A percentile compares a stretch with the other conserved stretches of the same genome.
These are phyloP conservation scores for Craseonycteris thonglongyai DNA, from an alignment of 2,113 vertebrate genomes.

Conservation along the genomic window DNA sequence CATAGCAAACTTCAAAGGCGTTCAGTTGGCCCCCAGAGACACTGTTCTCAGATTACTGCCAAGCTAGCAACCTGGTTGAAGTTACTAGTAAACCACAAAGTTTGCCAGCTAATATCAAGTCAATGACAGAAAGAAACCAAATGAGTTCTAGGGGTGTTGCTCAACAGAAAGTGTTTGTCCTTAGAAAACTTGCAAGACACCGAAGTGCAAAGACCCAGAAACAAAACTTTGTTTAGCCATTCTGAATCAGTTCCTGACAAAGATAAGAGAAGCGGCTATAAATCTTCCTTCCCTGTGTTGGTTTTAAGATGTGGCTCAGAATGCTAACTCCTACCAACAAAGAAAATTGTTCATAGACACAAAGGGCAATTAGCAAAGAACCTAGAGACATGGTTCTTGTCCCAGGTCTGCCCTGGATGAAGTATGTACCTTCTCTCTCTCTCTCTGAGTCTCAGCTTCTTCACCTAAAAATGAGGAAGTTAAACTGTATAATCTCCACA, in stretches of 20 bases:
- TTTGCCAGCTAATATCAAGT: background rate
- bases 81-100: background rate
- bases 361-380: background rate
- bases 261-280: background rate
- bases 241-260: background rate
- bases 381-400: background rate
- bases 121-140: background rate
- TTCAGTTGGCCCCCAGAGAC: background rate
- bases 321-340: background rate
- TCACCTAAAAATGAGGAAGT: background rate
- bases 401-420: background rate
- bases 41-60: conserved; percentile 7
- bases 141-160: background rate
- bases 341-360: background rate
- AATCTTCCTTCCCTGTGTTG: background rate
- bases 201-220: background rate
- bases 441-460: background rate
- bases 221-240: background rate
- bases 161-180: background rate
- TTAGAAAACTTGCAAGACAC: background rate
- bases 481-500: background rate
- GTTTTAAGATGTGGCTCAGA: background rate
- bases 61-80: background rate
- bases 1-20: background rate
- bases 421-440: background rate